Conservation (phyloP, 2,797 vertebrate genomes). For the Podarcis lilfordi region DNA sequence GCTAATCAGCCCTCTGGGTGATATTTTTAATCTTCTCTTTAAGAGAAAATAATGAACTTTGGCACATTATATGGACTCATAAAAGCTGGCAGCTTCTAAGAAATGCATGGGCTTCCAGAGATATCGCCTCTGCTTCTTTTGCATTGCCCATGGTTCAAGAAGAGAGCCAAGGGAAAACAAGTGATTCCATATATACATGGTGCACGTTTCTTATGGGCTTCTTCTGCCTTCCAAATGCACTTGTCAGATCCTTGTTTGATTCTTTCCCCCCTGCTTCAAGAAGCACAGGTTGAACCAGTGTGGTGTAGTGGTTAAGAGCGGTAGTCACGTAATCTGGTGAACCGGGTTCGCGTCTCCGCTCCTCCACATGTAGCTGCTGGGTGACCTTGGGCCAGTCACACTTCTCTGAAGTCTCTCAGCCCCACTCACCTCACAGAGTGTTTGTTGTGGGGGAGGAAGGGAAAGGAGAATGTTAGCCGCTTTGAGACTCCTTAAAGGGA, state of each 20-base stretch:
- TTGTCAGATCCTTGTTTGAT: not conserved
- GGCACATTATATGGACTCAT: constrained; percentile 38
- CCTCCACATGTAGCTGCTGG: no score
- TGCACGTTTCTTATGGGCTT: not conserved
- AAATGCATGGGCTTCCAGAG: not conserved
- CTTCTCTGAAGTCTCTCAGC: no score
- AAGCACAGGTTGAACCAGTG: no score
- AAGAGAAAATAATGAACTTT: constrained; percentile 47
- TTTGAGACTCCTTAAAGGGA: no score
- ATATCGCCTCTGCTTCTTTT: accelerated
- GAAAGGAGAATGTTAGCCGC: no score
- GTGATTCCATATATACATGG: not conserved
- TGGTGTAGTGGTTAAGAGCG: no score
- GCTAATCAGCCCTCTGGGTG: not conserved
- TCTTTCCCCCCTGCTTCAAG: not conserved
- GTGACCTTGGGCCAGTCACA: no score
- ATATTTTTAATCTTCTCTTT: not conserved
- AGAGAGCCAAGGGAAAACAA: not conserved
- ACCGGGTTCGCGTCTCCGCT: no score
- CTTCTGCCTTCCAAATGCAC: not conserved
- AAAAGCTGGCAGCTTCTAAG: not conserved
- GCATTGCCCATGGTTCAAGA: not conserved
- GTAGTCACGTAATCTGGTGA: no score
- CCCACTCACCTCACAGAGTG: no score
- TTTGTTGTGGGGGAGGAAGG: no score